phyloP scores from a whole-genome alignment of 2,113 vertebrate genomes.

The Noctilio leporinus region DNA sequence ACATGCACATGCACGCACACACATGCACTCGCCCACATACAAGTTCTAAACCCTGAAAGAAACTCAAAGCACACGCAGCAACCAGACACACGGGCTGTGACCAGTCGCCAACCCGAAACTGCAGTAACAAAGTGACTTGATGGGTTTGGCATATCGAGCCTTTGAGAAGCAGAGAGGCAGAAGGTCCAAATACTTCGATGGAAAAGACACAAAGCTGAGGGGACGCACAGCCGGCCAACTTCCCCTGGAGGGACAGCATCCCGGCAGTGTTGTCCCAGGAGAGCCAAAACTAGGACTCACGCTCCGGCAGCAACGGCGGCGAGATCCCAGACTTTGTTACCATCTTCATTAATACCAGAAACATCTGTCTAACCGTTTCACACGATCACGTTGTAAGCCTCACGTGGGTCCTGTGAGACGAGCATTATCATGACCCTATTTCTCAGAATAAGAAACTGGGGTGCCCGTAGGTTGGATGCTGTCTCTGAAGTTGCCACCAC shows the following conservation, averaged over 20 bases:
- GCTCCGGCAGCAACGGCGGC: accelerated
- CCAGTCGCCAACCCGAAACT: not conserved
- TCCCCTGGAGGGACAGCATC: not conserved
- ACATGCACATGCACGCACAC: too few relatives aligned
- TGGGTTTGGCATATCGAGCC: not conserved
- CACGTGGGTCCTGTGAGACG: not conserved
- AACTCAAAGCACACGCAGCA: not conserved
- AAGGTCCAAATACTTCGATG: accelerated
- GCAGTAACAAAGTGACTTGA: not conserved
- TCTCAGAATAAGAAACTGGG: not conserved
- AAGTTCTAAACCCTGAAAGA: not conserved
- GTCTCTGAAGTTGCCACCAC: accelerated
- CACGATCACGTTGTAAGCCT: too few relatives aligned
- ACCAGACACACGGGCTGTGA: accelerated
- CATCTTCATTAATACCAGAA: not conserved
- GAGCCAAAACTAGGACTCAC: accelerated
- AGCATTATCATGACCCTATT: not conserved
- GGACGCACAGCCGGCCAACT: accelerated
- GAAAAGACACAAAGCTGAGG: accelerated
- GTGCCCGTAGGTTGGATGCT: accelerated
- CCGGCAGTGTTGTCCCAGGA: accelerated
- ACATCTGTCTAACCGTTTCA: not conserved
- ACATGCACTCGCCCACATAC: too few relatives aligned
- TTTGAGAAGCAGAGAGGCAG: not conserved
- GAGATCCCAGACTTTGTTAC: not conserved